Evolutionary conservation across 1,140 invertebrate genomes (phyloP).

Genomic region (Drosophila rufa): DNA sequence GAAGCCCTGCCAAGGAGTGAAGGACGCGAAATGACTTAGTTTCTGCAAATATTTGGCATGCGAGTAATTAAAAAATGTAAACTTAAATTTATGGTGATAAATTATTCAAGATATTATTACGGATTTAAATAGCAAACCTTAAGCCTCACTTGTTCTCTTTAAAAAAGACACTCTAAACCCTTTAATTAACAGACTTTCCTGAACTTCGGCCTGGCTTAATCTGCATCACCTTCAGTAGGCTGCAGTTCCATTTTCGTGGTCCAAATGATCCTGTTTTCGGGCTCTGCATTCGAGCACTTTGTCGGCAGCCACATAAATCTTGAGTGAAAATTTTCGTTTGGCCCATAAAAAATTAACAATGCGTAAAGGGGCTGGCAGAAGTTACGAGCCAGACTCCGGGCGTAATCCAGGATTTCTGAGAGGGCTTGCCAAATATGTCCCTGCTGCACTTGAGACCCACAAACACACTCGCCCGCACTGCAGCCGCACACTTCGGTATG

Average conservation of each 20-base stretch:
- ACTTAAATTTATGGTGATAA: neutral
- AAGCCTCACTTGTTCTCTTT: too few relatives aligned
- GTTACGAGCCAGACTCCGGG: conserved; percentile 39
- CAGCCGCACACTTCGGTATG: conserved; percentile 28
- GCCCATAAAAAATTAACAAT: conserved; percentile 70
- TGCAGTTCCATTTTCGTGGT: neutral
- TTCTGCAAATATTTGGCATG: conserved; percentile 30
- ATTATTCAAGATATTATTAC: too few relatives aligned
- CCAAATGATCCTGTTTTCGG: conserved; percentile 3
- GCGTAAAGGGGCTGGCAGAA: conserved; percentile 46
- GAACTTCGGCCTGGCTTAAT: neutral
- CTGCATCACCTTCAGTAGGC: conserved; percentile 9
- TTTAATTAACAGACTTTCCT: neutral
- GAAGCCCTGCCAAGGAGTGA: conserved; percentile 25
- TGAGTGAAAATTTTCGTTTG: conserved; percentile 55
- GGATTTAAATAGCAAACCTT: too few relatives aligned
- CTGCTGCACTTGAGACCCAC: conserved; percentile 51
- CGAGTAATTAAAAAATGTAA: conserved; percentile 31
- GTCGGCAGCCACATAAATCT: conserved; percentile 49
- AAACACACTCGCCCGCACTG: neutral
- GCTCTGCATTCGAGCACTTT: conserved; percentile 35
- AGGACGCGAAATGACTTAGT: conserved; percentile 28
- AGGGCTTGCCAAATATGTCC: conserved; percentile 45
- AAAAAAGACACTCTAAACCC: too few relatives aligned
- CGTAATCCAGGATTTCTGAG: conserved; percentile 30